These are phyloP conservation scores for Bombyx huttoni DNA, from an alignment of 2,888 invertebrate species.

Conservation along the genomic window DNA sequence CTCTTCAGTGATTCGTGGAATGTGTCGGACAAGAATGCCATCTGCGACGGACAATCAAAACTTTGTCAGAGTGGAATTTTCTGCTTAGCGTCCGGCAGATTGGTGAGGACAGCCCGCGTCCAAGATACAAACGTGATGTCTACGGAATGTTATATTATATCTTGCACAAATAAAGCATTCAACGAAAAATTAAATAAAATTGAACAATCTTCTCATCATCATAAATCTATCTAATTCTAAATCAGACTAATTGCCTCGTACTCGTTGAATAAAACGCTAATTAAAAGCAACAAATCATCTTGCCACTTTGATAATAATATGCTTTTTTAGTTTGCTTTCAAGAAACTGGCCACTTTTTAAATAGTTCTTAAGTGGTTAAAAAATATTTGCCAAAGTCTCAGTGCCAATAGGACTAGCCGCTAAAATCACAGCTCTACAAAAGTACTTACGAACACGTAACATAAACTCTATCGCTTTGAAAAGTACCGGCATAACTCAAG, in stretches of 20 bases:
- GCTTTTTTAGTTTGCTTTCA: too few relatives aligned
- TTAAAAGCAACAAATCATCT: too few relatives aligned
- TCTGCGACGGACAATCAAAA: conserved; percentile 72
- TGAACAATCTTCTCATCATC: too few relatives aligned
- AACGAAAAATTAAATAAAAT: not conserved
- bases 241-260: too few relatives aligned
- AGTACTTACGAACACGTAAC: not conserved
- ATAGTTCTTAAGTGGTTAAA: not conserved
- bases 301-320: too few relatives aligned
- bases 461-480: not conserved
- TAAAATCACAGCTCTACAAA: not conserved
- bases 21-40: conserved; percentile 65
- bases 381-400: not conserved
- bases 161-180: not conserved
- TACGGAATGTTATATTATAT: conserved; percentile 11
- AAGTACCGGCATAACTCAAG: conserved; percentile 8
- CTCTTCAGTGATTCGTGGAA: conserved; percentile 47
- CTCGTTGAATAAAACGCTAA: too few relatives aligned
- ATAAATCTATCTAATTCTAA: too few relatives aligned
- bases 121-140: conserved; percentile 27
- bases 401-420: not conserved
- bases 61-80: conserved; percentile 64
- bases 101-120: conserved; percentile 40
- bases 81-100: conserved; percentile 60
- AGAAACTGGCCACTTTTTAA: too few relatives aligned